A percentile compares a stretch with the other conserved stretches of the same genome.
Evolutionary conservation across 1,140 invertebrate species (phyloP).

Genomic region (Trichoplusia ni): DNA sequence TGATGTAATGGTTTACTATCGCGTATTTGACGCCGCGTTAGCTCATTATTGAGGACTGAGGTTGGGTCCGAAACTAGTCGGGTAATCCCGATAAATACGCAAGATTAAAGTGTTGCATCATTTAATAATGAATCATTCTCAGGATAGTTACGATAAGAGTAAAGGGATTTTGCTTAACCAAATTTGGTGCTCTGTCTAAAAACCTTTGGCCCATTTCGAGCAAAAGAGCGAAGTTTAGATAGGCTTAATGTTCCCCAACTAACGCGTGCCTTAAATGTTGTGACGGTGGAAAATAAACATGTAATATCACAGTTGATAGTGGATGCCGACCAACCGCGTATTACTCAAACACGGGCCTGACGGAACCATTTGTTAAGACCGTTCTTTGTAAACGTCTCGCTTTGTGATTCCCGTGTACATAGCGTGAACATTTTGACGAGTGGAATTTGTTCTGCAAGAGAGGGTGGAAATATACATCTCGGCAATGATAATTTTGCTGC

Average conservation of each 20-base stretch:
- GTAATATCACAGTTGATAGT: slow-evolving; percentile 54
- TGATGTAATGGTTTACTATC: no score
- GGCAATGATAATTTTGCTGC: slow-evolving; percentile 44
- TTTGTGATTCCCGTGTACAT: slow-evolving; percentile 69
- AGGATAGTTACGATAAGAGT: no score
- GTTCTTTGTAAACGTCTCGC: slow-evolving; percentile 72
- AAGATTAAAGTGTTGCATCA: no score
- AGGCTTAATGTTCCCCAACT: background rate
- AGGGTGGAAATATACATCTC: slow-evolving; percentile 54
- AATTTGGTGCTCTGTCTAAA: no score
- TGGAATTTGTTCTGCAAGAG: slow-evolving; percentile 70
- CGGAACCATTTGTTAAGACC: slow-evolving; percentile 69
- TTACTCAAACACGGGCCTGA: slow-evolving; percentile 61
- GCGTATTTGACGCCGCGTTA: no score
- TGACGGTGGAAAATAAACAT: slow-evolving; percentile 42
- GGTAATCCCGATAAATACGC: no score
- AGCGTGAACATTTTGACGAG: slow-evolving; percentile 74
- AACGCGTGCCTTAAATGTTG: background rate
- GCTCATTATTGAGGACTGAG: no score
- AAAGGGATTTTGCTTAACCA: no score
- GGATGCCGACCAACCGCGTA: slow-evolving; percentile 45
- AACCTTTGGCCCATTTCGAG: no score
- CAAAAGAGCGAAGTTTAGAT: no score
- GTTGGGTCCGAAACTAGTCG: no score
- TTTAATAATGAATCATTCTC: no score